phyloP scores from a whole-genome alignment of 2,113 vertebrate species.

The Mesoclemmys tuberculata region DNA sequence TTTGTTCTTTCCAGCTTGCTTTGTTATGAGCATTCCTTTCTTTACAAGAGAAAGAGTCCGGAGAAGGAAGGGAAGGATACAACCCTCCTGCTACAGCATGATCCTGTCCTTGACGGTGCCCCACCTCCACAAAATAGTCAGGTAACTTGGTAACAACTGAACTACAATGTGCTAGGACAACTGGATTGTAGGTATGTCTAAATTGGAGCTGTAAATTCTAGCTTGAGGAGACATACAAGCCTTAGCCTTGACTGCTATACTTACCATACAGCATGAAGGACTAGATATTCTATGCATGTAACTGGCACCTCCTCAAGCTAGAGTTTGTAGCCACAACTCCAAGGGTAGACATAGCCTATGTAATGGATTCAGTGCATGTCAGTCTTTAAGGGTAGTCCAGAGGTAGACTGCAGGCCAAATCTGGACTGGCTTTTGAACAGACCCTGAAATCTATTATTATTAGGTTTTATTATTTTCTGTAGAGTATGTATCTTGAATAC shows the following conservation, averaged over 20 bases:
- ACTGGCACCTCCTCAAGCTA: no score
- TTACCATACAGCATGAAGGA: no score
- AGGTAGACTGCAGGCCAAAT: no score
- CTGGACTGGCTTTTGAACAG: no score
- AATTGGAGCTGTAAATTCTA: not conserved
- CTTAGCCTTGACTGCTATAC: not conserved
- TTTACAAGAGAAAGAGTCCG: not conserved
- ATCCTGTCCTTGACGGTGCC: rapidly evolving
- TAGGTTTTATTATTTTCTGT: no score
- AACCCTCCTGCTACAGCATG: no score
- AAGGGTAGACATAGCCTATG: not conserved
- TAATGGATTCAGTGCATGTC: not conserved
- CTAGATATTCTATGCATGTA: no score
- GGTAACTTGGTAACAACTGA: not conserved
- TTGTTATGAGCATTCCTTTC: not conserved
- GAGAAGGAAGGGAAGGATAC: not conserved
- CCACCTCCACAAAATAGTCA: rapidly evolving
- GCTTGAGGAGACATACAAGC: not conserved
- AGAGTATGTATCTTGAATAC: no score
- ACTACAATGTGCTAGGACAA: rapidly evolving
- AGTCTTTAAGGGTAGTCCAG: no score
- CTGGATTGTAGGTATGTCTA: not conserved
- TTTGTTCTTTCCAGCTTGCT: not conserved
- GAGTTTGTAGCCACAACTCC: not conserved
- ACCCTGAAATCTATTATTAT: no score